Conservation (phyloP, 2,888 invertebrate species). For the Cantharis lateralis region DNA sequence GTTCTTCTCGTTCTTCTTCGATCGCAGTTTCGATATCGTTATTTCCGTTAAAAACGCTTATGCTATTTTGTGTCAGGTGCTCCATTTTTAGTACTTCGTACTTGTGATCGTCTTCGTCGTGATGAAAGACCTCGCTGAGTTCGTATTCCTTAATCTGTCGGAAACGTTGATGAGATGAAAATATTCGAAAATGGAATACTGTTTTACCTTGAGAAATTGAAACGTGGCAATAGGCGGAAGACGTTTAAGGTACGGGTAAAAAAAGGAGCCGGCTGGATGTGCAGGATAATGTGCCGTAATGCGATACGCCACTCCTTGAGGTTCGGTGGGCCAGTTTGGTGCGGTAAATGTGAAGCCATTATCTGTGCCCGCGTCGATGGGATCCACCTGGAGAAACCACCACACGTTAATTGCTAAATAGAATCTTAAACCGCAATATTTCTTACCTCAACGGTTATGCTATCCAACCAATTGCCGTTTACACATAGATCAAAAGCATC, state of each 20-base stretch:
- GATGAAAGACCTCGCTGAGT: conserved; percentile 84
- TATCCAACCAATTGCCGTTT: conserved; percentile 90
- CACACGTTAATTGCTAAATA: conserved; percentile 23
- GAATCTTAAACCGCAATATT: conserved; percentile 17
- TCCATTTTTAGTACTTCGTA: conserved; percentile 73
- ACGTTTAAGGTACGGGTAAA: conserved; percentile 85
- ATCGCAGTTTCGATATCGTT: conserved; percentile 78
- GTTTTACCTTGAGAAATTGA: conserved; percentile 82
- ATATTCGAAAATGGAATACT: background rate
- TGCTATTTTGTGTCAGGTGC: conserved; percentile 62
- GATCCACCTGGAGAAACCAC: conserved; percentile 71
- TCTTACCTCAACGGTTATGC: conserved; percentile 82
- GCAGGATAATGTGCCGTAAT: conserved; percentile 88
- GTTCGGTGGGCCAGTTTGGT: conserved; percentile 94
- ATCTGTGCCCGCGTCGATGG: conserved; percentile 92
- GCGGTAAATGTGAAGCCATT: conserved; percentile 95
- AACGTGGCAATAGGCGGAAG: conserved; percentile 90
- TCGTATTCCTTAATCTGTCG: conserved; percentile 85
- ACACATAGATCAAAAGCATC: conserved; percentile 90
- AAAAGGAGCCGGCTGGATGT: conserved; percentile 93
- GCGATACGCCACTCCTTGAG: conserved; percentile 84
- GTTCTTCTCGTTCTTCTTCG: conserved; percentile 76
- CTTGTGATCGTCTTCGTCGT: conserved; percentile 75
- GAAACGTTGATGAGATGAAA: conserved; percentile 1
- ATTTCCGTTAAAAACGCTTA: conserved; percentile 66